These are phyloP conservation scores for Halictus quadricinctus DNA, from an alignment of 2,888 invertebrate genomes.

Conservation along the genomic window DNA sequence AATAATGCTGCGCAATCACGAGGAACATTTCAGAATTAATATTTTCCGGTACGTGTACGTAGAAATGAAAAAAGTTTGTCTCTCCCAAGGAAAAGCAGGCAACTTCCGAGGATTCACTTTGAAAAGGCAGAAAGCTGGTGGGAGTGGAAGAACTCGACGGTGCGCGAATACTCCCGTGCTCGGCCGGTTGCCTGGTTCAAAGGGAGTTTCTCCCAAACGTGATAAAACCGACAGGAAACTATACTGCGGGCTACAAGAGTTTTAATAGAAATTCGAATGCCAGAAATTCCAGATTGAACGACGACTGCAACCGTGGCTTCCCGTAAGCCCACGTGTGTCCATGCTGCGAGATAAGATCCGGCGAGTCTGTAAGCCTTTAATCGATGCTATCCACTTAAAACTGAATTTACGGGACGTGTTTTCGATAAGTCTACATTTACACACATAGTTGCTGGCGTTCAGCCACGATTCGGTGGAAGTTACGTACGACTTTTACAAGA, in stretches of 20 bases:
- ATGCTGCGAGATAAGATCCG: conserved; percentile 56
- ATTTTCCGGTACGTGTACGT: not conserved
- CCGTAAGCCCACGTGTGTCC: conserved; percentile 30
- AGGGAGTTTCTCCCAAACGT: conserved; percentile 43
- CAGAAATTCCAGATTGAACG: conserved; percentile 30
- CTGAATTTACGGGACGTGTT: conserved; percentile 59
- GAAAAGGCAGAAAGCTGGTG: not conserved
- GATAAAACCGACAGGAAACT: not conserved
- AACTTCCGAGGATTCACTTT: not conserved
- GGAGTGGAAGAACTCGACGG: not conserved
- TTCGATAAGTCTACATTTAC: conserved; percentile 50
- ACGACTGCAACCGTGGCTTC: conserved; percentile 18
- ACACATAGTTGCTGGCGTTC: not conserved
- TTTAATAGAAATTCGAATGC: conserved; percentile 22
- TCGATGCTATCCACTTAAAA: conserved; percentile 57
- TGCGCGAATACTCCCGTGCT: conserved; percentile 63
- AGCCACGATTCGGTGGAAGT: conserved; percentile 10
- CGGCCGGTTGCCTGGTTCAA: conserved; percentile 72
- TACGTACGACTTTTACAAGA: conserved; percentile 23
- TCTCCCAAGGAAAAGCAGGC: not conserved
- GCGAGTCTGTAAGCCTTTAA: conserved; percentile 49
- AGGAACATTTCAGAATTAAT: not conserved
- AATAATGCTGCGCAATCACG: not conserved
- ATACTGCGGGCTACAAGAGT: not conserved
- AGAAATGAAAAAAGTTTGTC: not conserved